A percentile compares a stretch with the other conserved stretches of the same genome.
Evolutionary conservation across 2,113 vertebrate genomes (phyloP).

Genomic region (Ovibos moschatus): DNA sequence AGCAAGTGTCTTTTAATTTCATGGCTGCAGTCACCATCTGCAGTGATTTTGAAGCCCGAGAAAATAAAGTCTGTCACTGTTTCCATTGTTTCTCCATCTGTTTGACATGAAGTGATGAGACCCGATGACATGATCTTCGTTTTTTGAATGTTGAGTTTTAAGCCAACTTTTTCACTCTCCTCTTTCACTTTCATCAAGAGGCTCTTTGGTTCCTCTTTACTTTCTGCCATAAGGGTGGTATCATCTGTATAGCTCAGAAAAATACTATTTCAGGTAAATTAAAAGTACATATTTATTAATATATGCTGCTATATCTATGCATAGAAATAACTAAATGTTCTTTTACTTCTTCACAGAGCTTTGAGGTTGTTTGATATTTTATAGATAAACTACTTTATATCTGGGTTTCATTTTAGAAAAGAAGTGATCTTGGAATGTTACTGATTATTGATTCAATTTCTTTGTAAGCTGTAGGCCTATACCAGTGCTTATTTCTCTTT

Average conservation of each 20-base stretch:
- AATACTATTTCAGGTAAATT: background rate
- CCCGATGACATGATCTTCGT: fast-evolving
- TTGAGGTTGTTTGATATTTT: background rate
- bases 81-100: background rate
- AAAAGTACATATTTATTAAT: background rate
- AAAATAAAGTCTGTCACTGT: background rate
- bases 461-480: background rate
- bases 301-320: background rate
- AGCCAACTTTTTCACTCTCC: background rate
- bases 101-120: background rate
- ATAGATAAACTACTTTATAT: background rate
- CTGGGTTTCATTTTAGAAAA: background rate
- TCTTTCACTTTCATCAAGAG: too few relatives aligned
- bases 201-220: too few relatives aligned
- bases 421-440: background rate
- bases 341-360: background rate
- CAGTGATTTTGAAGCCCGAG: background rate
- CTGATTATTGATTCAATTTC: background rate
- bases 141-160: background rate
- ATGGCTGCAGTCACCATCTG: background rate
- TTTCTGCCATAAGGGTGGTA: background rate
- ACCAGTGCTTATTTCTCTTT: background rate
- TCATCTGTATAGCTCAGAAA: background rate
- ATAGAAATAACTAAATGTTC: background rate
- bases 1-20: background rate